Percentiles rank a stretch among this genome's conserved stretches.
Conservation (phyloP, 1,140 invertebrate species). For the Drosophila nigrodunni region DNA sequence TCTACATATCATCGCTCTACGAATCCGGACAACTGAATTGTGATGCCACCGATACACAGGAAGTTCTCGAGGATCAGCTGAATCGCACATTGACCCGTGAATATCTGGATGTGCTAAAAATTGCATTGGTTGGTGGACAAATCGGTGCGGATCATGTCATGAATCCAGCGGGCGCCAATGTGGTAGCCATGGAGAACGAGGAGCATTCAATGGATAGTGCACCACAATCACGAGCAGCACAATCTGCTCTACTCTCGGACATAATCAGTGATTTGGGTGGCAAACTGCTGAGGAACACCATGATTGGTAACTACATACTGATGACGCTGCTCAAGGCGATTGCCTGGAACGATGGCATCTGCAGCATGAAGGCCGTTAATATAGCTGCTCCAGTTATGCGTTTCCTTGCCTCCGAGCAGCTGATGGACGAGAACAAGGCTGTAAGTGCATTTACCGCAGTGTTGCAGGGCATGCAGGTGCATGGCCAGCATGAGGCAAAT, state of each 20-base stretch:
- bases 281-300: constrained; percentile 87
- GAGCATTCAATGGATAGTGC: constrained; percentile 87
- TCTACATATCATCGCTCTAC: constrained; percentile 90
- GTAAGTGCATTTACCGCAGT: constrained; percentile 90
- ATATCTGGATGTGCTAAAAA: constrained; percentile 93
- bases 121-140: constrained; percentile 86
- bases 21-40: constrained; percentile 92
- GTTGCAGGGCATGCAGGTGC: constrained; percentile 90
- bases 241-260: constrained; percentile 86
- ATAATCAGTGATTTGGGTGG: constrained; percentile 90
- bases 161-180: constrained; percentile 81
- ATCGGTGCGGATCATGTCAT: constrained; percentile 70
- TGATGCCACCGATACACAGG: constrained; percentile 92
- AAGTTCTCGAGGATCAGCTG: constrained; percentile 95
- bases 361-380: constrained; percentile 90
- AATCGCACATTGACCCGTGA: constrained; percentile 94
- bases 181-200: constrained; percentile 89
- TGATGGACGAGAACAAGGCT: constrained; percentile 88
- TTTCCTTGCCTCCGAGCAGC: constrained; percentile 86
- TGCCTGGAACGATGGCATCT: constrained; percentile 93
- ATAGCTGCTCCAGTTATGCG: constrained; percentile 89
- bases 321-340: constrained; percentile 89
- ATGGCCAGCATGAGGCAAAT: constrained; percentile 94
- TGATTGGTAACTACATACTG: constrained; percentile 88
- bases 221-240: constrained; percentile 86